Conservation (phyloP, 1,140 invertebrate genomes). For the Procambarus virginalis region DNA sequence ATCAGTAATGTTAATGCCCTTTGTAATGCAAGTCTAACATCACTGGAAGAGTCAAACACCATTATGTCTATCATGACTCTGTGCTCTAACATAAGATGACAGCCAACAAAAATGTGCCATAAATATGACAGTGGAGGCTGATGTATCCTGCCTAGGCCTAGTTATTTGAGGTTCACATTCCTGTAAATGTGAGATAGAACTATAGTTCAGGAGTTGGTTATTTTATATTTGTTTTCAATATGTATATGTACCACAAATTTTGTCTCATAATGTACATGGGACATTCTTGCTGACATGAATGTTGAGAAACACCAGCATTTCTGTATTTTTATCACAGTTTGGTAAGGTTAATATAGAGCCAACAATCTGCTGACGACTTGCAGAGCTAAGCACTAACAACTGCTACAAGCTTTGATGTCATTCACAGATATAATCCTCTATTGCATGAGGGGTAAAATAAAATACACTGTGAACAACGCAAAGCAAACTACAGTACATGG, state of each 20-base stretch:
- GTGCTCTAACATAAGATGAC: constrained; percentile 39
- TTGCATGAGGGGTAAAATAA: not conserved
- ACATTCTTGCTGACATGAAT: constrained; percentile 52
- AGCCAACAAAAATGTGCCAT: constrained; percentile 59
- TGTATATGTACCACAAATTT: not conserved
- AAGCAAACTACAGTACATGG: not conserved
- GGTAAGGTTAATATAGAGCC: constrained; percentile 63
- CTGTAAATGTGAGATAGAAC: too few relatives aligned
- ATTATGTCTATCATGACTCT: constrained; percentile 54
- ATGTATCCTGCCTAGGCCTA: not conserved
- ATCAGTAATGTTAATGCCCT: constrained; percentile 26
- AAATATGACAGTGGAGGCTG: not conserved
- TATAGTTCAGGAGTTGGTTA: too few relatives aligned
- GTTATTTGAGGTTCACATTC: too few relatives aligned
- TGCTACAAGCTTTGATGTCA: constrained; percentile 12
- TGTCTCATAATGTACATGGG: constrained; percentile 6
- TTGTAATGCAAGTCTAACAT: constrained; percentile 37
- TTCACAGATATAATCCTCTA: not conserved
- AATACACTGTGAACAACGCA: not conserved
- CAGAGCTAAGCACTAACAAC: constrained; percentile 55
- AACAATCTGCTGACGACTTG: constrained; percentile 56
- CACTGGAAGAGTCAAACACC: constrained; percentile 12
- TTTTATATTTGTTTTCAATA: not conserved
- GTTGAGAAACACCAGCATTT: constrained; percentile 61
- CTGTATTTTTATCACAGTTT: constrained; percentile 67